These are phyloP conservation scores for Callyntrura sp. DNA, from an alignment of 2,888 invertebrate species.

Conservation along the genomic window DNA sequence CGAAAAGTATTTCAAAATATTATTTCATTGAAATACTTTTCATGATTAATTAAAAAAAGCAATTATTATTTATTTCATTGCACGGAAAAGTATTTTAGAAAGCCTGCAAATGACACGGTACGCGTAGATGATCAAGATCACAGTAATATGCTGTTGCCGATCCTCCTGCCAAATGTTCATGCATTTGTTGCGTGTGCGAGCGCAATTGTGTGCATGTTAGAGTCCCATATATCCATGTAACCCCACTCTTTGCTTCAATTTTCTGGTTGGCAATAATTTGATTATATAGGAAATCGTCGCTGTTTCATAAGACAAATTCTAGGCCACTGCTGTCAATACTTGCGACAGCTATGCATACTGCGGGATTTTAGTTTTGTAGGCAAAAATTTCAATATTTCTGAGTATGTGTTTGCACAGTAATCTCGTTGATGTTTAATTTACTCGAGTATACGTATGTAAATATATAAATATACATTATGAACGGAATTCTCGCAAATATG, in stretches of 20 bases:
- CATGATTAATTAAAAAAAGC: too few relatives aligned
- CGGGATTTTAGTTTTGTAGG: slow-evolving; percentile 6
- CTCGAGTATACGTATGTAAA: too few relatives aligned
- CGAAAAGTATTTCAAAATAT: too few relatives aligned
- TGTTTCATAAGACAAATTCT: background rate
- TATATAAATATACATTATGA: too few relatives aligned
- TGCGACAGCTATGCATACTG: background rate
- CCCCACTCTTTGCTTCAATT: background rate
- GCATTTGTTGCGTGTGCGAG: background rate
- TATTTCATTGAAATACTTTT: too few relatives aligned
- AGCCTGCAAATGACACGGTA: too few relatives aligned
- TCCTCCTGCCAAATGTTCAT: background rate
- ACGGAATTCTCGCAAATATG: too few relatives aligned
- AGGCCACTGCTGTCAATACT: background rate
- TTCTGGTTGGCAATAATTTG: background rate
- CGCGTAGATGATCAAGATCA: too few relatives aligned
- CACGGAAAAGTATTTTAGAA: too few relatives aligned
- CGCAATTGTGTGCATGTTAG: slow-evolving; percentile 16
- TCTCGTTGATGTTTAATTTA: background rate
- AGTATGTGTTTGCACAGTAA: background rate
- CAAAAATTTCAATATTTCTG: background rate
- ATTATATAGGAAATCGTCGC: background rate
- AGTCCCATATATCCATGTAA: background rate
- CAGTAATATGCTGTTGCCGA: background rate
- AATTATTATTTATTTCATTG: too few relatives aligned